phyloP scores from a whole-genome alignment of 2,797 vertebrate genomes.

The Emydoidea blandingii region DNA sequence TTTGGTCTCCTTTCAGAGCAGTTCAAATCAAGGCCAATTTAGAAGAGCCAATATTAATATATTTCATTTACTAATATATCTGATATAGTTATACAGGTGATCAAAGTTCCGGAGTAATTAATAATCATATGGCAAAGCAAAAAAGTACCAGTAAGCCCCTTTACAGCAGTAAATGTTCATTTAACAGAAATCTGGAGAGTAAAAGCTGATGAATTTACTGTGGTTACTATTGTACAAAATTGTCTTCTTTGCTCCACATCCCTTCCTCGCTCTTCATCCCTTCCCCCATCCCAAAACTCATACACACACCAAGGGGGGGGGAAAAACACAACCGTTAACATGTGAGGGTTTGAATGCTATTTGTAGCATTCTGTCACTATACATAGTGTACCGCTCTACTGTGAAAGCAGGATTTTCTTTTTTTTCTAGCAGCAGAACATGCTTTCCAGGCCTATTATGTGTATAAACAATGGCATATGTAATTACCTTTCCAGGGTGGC shows the following conservation, averaged over 20 bases:
- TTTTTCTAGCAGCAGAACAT: conserved; percentile 71
- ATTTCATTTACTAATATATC: conserved; percentile 54
- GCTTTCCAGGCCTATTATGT: conserved; percentile 81
- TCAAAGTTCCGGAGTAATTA: conserved; percentile 58
- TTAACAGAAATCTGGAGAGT: conserved; percentile 42
- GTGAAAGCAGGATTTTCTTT: conserved; percentile 73
- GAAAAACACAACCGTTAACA: conserved; percentile 62
- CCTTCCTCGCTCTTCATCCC: conserved; percentile 31
- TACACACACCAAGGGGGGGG: conserved; percentile 27
- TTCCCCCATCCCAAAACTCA: conserved; percentile 35
- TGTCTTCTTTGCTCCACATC: not conserved
- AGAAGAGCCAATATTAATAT: conserved; percentile 51
- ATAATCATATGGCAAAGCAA: conserved; percentile 50
- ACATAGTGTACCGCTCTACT: conserved; percentile 73
- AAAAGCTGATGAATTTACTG: conserved; percentile 40
- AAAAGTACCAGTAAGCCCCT: conserved; percentile 29
- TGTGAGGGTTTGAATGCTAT: conserved; percentile 70
- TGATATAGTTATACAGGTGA: conserved; percentile 42
- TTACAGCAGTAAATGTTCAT: conserved; percentile 65
- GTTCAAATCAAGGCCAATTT: conserved; percentile 72
- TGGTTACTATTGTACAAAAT: conserved; percentile 46
- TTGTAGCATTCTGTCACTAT: conserved; percentile 79
- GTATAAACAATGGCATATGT: conserved; percentile 83
- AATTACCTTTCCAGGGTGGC: conserved; percentile 84
- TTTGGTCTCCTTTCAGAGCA: conserved; percentile 60